Evolutionary conservation across 1,140 invertebrate species (phyloP), one percentile per base, ranked within the genome.

Genomic region (Phocides pigmalion): DNA sequence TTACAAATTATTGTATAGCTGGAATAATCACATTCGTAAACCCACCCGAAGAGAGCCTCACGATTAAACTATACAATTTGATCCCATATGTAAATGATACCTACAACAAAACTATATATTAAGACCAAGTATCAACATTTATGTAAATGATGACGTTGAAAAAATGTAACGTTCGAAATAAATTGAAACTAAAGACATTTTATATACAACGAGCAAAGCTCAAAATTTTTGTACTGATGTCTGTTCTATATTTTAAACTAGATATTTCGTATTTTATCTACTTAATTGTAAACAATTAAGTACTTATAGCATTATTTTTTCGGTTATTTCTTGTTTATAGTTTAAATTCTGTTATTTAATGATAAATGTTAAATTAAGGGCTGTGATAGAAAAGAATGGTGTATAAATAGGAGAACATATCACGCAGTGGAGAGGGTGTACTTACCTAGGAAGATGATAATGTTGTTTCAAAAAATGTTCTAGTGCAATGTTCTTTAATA

Each of bases 341-440:
- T 87, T 87, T 89, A 86, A 84, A 84, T 85, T 86, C 68, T 85
- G 83, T 87, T 86, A 79, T 84, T 82, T 85, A 84, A 78, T 84
- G 61, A 64, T 81, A 78, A 74, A 74, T 79, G 80, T 76, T 82
- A 81, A 86, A 79, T 78, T 78, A 78, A 72, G 85, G 87, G 87
- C 85, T 90, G 87, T 90, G 87, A 90, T 90, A 86, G 74, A 67
- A 77, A 74, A 82, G 76, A 74, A 76, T 69, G 79, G 76, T 78
- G 66, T 81, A 82, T 79, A 35, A 12, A 35, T 35, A 79, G 74
- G 80, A 75, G 75, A 78, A 80, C 82, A 86, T 84, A 83, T 88
- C 86, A 70, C 32, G 41, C 41, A 67, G 53, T 61, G 0, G 42
- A 51, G 39, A 28, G 17, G 32, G 46, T 28, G 41, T 47, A 32